These are phyloP conservation scores for Julus scanicus DNA, from an alignment of 2,888 invertebrate genomes.

Conservation along the genomic window DNA sequence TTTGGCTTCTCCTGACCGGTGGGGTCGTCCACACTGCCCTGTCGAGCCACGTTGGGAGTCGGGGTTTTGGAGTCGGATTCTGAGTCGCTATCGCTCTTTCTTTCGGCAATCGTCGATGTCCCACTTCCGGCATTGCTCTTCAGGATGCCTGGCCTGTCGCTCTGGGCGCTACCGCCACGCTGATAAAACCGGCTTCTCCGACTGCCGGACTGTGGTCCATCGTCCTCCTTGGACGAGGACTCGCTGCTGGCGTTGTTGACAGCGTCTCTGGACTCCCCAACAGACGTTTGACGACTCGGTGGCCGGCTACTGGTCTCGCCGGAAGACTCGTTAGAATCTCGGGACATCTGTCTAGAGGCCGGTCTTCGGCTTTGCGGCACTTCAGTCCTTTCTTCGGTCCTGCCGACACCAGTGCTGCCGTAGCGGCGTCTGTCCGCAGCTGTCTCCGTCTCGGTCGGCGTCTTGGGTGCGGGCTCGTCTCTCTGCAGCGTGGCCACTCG, in stretches of 20 bases:
- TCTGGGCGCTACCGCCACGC: not conserved
- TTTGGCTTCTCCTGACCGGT: constrained; percentile 60
- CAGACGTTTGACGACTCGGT: constrained; percentile 57
- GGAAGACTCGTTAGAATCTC: constrained; percentile 53
- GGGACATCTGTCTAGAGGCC: constrained; percentile 31
- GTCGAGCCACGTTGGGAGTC: constrained; percentile 8
- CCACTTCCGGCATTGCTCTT: not conserved
- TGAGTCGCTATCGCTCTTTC: constrained; percentile 70
- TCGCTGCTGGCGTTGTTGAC: constrained; percentile 53
- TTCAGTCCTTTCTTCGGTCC: not conserved
- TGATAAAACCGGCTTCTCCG: constrained; percentile 54
- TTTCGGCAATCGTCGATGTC: constrained; percentile 60
- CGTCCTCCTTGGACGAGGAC: constrained; percentile 54
- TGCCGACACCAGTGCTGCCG: not conserved
- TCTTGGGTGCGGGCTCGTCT: constrained; percentile 55
- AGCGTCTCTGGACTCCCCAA: constrained; percentile 31
- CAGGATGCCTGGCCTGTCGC: not conserved
- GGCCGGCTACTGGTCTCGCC: constrained; percentile 54
- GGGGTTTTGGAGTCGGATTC: constrained; percentile 67
- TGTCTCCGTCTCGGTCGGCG: constrained; percentile 36
- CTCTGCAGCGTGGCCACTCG: constrained; percentile 57
- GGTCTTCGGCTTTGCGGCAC: not conserved
- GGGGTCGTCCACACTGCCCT: constrained; percentile 58
- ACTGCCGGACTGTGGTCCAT: constrained; percentile 48
- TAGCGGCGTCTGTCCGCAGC: not conserved